phyloP scores from a whole-genome alignment of 2,797 vertebrate species.

The Chaetodon trifasciatus region DNA sequence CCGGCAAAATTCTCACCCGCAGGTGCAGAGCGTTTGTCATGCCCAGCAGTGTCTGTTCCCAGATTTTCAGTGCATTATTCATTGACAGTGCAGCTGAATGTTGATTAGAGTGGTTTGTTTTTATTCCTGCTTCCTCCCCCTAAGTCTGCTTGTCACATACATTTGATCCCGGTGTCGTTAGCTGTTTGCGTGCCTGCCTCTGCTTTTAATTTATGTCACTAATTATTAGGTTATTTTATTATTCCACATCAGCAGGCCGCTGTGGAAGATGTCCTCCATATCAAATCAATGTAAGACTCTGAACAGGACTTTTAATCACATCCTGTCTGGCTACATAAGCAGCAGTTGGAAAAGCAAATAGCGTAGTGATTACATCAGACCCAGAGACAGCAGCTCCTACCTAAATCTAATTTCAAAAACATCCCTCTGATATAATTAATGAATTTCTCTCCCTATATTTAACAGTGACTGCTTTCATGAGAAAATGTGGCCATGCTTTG shows the following conservation, averaged over 20 bases:
- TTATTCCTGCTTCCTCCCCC: background rate
- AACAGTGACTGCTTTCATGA: slow-evolving; percentile 27
- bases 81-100: slow-evolving; percentile 48
- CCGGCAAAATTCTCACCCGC: slow-evolving; percentile 37
- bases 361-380: slow-evolving; percentile 44
- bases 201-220: slow-evolving; percentile 57
- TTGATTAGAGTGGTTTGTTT: slow-evolving; percentile 56
- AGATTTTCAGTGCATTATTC: slow-evolving; percentile 58
- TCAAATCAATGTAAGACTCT: slow-evolving; percentile 42
- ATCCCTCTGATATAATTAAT: slow-evolving; percentile 61
- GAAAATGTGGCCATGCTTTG: slow-evolving; percentile 9
- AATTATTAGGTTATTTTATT: slow-evolving; percentile 44
- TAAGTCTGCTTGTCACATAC: slow-evolving; percentile 34
- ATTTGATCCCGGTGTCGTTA: slow-evolving; percentile 42
- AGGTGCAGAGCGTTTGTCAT: slow-evolving; percentile 56
- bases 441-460: slow-evolving; percentile 24
- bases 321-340: slow-evolving; percentile 59
- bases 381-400: slow-evolving; percentile 48
- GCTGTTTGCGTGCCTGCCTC: slow-evolving; percentile 29
- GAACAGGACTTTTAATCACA: slow-evolving; percentile 60
- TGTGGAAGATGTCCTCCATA: slow-evolving; percentile 35
- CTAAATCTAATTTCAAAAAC: slow-evolving; percentile 59
- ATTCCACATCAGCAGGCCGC: slow-evolving; percentile 44
- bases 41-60: slow-evolving; percentile 39
- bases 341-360: slow-evolving; percentile 52